phyloP scores from a whole-genome alignment of 2,797 vertebrate genomes.

The Micropoecilia bifurca region DNA sequence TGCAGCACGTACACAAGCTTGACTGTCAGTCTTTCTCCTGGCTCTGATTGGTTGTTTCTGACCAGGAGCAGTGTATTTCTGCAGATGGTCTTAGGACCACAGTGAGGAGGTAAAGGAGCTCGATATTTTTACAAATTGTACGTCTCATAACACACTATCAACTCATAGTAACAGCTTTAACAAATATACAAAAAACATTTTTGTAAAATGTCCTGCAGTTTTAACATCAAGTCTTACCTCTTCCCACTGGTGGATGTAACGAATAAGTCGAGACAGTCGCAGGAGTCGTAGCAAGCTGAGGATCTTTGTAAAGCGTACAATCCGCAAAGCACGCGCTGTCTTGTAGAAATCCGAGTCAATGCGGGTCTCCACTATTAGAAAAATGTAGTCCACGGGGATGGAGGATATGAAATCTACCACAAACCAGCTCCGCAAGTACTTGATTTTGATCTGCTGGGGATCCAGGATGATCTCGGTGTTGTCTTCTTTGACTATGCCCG shows the following conservation, averaged over 20 bases:
- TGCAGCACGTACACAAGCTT: too few relatives aligned
- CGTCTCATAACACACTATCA: too few relatives aligned
- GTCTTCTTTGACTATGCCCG: slow-evolving; percentile 98
- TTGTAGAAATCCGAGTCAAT: slow-evolving; percentile 99
- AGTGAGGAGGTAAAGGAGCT: too few relatives aligned
- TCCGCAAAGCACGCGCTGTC: slow-evolving; percentile 95
- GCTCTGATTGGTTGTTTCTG: too few relatives aligned
- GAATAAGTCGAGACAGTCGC: slow-evolving; percentile 95
- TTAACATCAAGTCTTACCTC: slow-evolving; percentile 83
- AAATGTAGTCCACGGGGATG: slow-evolving; percentile 99
- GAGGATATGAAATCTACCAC: slow-evolving; percentile 99
- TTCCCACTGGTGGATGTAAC: slow-evolving; percentile 99
- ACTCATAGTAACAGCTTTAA: too few relatives aligned
- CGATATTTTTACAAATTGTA: too few relatives aligned
- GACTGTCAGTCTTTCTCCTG: too few relatives aligned
- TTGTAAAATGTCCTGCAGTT: too few relatives aligned
- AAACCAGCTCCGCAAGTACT: slow-evolving; percentile 98
- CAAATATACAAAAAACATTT: too few relatives aligned
- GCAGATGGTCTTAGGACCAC: too few relatives aligned
- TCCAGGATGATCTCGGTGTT: slow-evolving; percentile 99
- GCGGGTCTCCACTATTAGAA: slow-evolving; percentile 97
- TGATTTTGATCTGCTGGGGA: slow-evolving; percentile 97
- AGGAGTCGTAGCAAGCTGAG: slow-evolving; percentile 95
- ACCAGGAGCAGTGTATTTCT: too few relatives aligned
- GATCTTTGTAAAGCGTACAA: slow-evolving; percentile 98